These are phyloP conservation scores for Hippopotamyrus pictus DNA, from an alignment of 2,797 vertebrate species.

Conservation along the genomic window DNA sequence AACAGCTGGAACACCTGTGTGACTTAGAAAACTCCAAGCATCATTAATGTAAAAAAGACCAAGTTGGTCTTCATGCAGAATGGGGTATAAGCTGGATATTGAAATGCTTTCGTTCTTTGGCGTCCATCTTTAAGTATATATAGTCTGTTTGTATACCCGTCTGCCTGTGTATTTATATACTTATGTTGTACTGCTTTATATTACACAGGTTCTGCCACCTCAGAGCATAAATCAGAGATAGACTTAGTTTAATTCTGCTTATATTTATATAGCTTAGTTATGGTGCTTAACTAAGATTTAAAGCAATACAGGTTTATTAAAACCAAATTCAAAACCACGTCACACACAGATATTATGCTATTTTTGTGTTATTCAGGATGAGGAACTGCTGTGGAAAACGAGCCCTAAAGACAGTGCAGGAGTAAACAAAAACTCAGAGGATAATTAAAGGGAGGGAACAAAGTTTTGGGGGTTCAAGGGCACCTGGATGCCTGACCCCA, in stretches of 20 bases:
- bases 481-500: not conserved
- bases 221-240: not conserved
- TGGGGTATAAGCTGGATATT: not conserved
- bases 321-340: not conserved
- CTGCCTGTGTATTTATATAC: not conserved
- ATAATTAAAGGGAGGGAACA: not conserved
- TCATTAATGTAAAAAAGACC: not conserved
- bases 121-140: not conserved
- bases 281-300: not conserved
- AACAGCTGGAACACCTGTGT: not conserved
- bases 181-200: not conserved
- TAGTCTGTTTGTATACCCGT: not conserved
- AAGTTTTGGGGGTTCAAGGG: not conserved
- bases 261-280: not conserved
- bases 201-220: not conserved
- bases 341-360: not conserved
- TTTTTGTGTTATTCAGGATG: not conserved
- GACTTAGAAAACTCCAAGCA: not conserved
- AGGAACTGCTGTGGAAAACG: not conserved
- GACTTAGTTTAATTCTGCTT: not conserved
- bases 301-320: not conserved
- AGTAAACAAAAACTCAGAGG: not conserved
- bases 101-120: not conserved
- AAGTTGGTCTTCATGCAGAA: not conserved
- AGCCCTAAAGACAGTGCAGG: not conserved